Evolutionary conservation across 2,113 vertebrate species (phyloP), one percentile per base, ranked within the genome.

Genomic region (Lipophrys pholis): DNA sequence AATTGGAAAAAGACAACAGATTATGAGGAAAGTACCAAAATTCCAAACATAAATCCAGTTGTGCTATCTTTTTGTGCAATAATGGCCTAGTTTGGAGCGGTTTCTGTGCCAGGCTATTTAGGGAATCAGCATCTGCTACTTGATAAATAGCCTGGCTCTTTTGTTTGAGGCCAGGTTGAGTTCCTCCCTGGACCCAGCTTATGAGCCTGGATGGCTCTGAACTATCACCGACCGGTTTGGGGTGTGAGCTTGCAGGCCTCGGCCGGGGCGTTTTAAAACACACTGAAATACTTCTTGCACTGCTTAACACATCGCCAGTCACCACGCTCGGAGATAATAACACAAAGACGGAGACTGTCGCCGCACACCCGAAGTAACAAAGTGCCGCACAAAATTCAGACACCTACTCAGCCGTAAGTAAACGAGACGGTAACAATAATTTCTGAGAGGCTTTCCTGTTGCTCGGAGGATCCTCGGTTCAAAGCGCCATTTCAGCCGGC

Each of bases 51-150:
- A 82, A 80, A 87, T 90, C 86, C 87, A 86, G 84, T 83, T 84
- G 63, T 74, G 50, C 75, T 69, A 54, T 82, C 86, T 79, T 69
- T 80, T 65, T 52, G 62, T 81, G 78, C 73, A 85, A 89, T 91
- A 90, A 92, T 94, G 91, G 84, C 92, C 93, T 94, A 93, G 89
- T 93, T 93, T 92, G 89, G 74, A 87, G 85, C 77, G 40, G 79
- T 92, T 94, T 93, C 91, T 94, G 90, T 94, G 92, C 91, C 88
- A 90, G 78, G 89, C 90, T 94, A 92, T 94, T 94, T 93, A 90
- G 87, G 90, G 92, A 93, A 90, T 92, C 87, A 88, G 89, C 91
- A 93, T 91, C 87, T 92, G 91, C 92, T 81, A 87, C 86, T 89
- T 94, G 90, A 93, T 91, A 92, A 93, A 94, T 93, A 91, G 91